These are phyloP conservation scores for Semicossyphus pulcher DNA, from an alignment of 2,113 vertebrate species.

Conservation along the genomic window DNA sequence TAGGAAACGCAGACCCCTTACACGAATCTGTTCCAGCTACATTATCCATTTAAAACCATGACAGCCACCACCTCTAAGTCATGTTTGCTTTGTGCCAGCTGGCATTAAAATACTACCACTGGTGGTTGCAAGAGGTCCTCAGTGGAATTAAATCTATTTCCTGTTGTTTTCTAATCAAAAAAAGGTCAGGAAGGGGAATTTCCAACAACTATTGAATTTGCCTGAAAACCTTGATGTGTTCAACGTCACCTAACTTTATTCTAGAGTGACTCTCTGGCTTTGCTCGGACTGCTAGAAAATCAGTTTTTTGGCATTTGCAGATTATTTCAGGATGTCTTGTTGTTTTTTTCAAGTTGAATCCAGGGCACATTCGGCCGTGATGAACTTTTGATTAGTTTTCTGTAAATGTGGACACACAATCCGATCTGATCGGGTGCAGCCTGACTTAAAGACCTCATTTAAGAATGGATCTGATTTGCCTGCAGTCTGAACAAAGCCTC, in stretches of 20 bases:
- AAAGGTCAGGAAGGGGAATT: conserved; percentile 13
- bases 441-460: background rate
- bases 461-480: background rate
- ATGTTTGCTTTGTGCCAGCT: conserved; percentile 21
- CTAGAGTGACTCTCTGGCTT: conserved; percentile 15
- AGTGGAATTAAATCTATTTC: background rate
- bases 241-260: conserved; percentile 13
- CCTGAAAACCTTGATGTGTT: conserved; percentile 20
- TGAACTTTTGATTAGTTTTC: too few species aligned
- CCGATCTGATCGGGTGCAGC: too few species aligned
- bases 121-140: conserved; percentile 24
- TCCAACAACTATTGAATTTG: conserved; percentile 23
- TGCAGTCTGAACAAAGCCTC: background rate
- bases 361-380: background rate
- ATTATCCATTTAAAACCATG: conserved; percentile 29
- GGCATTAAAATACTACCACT: conserved; percentile 21
- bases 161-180: background rate
- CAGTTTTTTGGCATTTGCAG: background rate
- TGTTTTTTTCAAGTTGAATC: background rate
- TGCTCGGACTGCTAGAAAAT: background rate
- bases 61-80: conserved; percentile 8
- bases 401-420: background rate
- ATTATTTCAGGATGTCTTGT: background rate
- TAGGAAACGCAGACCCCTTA: conserved; percentile 17
- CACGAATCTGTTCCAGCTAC: conserved; percentile 33